A percentile compares a stretch with the other conserved stretches of the same genome.
Evolutionary conservation across 2,113 vertebrate species (phyloP).

Genomic region (Gobiocypris rarus): DNA sequence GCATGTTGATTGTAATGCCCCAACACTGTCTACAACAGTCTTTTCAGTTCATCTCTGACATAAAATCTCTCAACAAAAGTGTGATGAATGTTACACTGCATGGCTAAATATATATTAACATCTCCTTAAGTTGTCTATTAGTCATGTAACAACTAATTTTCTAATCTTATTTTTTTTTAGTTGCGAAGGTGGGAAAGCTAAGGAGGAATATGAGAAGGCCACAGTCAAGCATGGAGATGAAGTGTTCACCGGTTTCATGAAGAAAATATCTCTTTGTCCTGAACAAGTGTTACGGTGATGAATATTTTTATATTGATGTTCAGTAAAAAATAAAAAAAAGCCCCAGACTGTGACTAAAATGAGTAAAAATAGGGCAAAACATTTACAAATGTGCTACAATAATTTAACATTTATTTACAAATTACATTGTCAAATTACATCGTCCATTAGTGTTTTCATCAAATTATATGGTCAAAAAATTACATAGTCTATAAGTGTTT

Average conservation of each 20-base stretch:
- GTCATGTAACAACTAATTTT: neutral
- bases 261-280: constrained; percentile 79
- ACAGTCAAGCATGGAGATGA: constrained; percentile 73
- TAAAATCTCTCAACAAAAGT: neutral
- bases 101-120: neutral
- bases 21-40: no score
- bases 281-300: constrained; percentile 81
- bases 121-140: neutral
- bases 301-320: neutral
- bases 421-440: neutral
- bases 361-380: no score
- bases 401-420: no score
- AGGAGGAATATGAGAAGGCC: constrained; percentile 82
- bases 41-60: neutral
- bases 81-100: neutral
- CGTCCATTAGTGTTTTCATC: no score
- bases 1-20: no score
- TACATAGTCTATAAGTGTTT: no score
- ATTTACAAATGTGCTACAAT: neutral
- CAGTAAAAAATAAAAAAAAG: neutral
- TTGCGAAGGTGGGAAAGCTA: constrained; percentile 60
- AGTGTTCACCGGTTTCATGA: constrained; percentile 83
- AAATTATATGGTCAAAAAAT: no score
- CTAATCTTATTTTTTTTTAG: neutral
- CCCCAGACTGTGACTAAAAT: neutral